Conservation (phyloP, 2,888 invertebrate species). For the Brachylomia viminalis region DNA sequence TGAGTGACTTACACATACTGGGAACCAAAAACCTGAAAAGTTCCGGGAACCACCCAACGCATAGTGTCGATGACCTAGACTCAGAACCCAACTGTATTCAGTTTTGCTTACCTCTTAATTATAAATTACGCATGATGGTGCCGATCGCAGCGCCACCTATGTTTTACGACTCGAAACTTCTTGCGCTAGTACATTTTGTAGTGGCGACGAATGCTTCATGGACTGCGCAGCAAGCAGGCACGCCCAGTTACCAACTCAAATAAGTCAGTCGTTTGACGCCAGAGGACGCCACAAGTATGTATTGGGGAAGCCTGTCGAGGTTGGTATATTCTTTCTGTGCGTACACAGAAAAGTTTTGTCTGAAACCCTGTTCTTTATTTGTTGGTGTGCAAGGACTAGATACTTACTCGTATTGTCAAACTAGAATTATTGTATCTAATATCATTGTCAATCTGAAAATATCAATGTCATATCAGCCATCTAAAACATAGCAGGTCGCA, state of each 20-base stretch:
- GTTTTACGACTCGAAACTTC: background rate
- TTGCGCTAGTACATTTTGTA: background rate
- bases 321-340: background rate
- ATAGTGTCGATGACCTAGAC: no score
- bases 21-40: background rate
- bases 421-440: background rate
- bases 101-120: background rate
- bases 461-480: background rate
- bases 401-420: background rate
- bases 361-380: background rate
- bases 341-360: background rate
- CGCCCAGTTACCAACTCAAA: background rate
- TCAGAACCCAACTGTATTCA: background rate
- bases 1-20: background rate
- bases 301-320: background rate
- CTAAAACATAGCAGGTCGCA: background rate
- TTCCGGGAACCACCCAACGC: background rate
- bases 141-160: conserved; percentile 37
- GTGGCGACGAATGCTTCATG: conserved; percentile 1
- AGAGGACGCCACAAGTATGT: conserved; percentile 30
- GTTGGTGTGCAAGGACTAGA: background rate
- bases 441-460: background rate
- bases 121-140: background rate
- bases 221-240: background rate
- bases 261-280: conserved; percentile 8